These are phyloP conservation scores for Nezara viridula DNA, from an alignment of 2,888 invertebrate species.

Conservation along the genomic window DNA sequence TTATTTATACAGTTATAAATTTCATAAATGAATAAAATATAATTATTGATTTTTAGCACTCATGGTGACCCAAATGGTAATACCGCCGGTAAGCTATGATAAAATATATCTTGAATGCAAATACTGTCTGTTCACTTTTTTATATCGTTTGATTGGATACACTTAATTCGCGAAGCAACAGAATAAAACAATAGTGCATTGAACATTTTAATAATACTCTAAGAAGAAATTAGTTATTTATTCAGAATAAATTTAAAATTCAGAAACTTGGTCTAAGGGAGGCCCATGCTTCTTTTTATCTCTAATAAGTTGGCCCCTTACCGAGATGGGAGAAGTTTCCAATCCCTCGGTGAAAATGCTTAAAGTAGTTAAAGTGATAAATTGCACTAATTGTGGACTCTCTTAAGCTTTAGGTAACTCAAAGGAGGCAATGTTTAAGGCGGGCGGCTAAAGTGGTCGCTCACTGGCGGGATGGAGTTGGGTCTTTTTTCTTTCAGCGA, in stretches of 20 bases:
- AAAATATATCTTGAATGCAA: no score
- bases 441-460: not conserved
- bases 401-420: constrained; percentile 14
- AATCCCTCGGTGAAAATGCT: constrained; percentile 42
- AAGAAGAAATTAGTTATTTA: not conserved
- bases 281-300: not conserved
- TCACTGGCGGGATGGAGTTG: not conserved
- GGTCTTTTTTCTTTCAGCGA: not conserved
- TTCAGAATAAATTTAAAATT: constrained; percentile 26
- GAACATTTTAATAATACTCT: not conserved
- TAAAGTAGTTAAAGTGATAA: constrained; percentile 46
- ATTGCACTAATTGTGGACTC: constrained; percentile 35
- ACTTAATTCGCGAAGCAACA: not conserved
- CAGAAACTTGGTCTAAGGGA: not conserved
- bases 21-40: no score
- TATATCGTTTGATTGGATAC: no score
- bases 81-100: no score
- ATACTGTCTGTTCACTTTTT: no score
- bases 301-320: not conserved
- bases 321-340: constrained; percentile 21
- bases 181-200: not conserved
- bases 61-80: no score
- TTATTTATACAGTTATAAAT: no score
- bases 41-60: no score
- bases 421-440: constrained; percentile 5